These are phyloP conservation scores for Oriolus oriolus DNA, from an alignment of 2,113 vertebrate genomes.

Conservation along the genomic window DNA sequence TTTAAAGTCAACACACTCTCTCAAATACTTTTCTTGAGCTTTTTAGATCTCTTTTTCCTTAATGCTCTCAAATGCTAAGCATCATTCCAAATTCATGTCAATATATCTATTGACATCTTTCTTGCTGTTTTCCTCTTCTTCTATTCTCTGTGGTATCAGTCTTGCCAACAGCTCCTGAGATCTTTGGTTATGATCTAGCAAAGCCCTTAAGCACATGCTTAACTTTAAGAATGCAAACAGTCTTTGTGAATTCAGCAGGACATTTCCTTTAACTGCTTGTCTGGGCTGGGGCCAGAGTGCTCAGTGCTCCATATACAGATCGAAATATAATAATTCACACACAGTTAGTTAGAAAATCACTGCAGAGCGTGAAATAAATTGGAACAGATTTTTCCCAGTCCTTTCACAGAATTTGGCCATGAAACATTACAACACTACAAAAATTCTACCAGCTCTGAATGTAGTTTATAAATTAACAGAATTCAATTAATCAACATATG, in stretches of 20 bases:
- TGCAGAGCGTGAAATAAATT: conserved; percentile 41
- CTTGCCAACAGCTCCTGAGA: conserved; percentile 53
- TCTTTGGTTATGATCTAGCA: conserved; percentile 63
- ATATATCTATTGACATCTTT: conserved; percentile 57
- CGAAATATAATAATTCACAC: conserved; percentile 47
- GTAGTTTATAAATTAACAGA: conserved; percentile 24
- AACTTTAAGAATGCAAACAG: conserved; percentile 59
- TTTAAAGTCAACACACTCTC: background rate
- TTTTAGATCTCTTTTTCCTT: conserved; percentile 36
- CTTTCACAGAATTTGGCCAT: background rate
- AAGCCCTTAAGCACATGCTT: conserved; percentile 63
- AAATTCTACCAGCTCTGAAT: conserved; percentile 26
- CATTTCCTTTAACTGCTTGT: conserved; percentile 55
- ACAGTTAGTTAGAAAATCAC: conserved; percentile 21
- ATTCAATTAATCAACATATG: conserved; percentile 22
- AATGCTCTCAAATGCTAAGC: conserved; percentile 30
- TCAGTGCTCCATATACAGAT: conserved; percentile 14
- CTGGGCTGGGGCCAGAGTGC: conserved; percentile 29
- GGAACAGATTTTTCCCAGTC: conserved; percentile 36
- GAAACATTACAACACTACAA: background rate
- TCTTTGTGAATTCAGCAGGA: conserved; percentile 56
- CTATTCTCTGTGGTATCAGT: conserved; percentile 48
- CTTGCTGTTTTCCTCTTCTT: conserved; percentile 56
- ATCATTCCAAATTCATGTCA: conserved; percentile 48
- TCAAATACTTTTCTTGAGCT: background rate